Percentiles rank a stretch among this genome's conserved stretches.
Evolutionary conservation across 2,797 vertebrate species (phyloP).

Genomic region (Taenioides sp.): DNA sequence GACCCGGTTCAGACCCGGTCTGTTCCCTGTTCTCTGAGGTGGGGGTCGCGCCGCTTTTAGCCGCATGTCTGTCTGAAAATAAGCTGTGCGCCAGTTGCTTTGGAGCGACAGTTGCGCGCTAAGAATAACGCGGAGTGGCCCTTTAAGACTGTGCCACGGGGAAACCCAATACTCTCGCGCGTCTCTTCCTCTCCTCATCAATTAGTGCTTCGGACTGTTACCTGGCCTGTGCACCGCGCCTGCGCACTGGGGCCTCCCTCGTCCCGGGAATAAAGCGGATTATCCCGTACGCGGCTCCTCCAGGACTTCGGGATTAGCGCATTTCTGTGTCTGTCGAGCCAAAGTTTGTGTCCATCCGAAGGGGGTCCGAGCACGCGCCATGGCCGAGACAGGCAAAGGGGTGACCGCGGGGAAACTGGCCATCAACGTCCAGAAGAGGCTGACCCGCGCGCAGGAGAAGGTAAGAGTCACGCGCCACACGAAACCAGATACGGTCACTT

Average conservation of each 20-base stretch:
- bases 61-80: slow-evolving; percentile 23
- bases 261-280: slow-evolving; percentile 27
- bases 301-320: slow-evolving; percentile 69
- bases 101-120: slow-evolving; percentile 68
- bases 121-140: slow-evolving; percentile 65
- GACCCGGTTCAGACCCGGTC: not conserved
- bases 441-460: slow-evolving; percentile 98
- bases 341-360: slow-evolving; percentile 17
- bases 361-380: slow-evolving; percentile 54
- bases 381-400: slow-evolving; percentile 95
- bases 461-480: slow-evolving; percentile 61
- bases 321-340: not conserved
- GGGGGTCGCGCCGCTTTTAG: no score
- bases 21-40: not conserved
- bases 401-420: slow-evolving; percentile 94
- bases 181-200: slow-evolving; percentile 44
- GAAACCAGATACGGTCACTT: slow-evolving; percentile 36
- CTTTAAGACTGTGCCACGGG: slow-evolving; percentile 71
- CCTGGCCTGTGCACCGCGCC: slow-evolving; percentile 1
- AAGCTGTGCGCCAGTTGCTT: slow-evolving; percentile 36
- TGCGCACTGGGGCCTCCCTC: not conserved
- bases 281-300: slow-evolving; percentile 63
- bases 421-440: slow-evolving; percentile 94
- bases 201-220: slow-evolving; percentile 19
- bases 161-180: slow-evolving; percentile 57